Evolutionary conservation across 2,113 vertebrate genomes (phyloP), one percentile per base, ranked within the genome.

Genomic region (Typhlomys cinereus): DNA sequence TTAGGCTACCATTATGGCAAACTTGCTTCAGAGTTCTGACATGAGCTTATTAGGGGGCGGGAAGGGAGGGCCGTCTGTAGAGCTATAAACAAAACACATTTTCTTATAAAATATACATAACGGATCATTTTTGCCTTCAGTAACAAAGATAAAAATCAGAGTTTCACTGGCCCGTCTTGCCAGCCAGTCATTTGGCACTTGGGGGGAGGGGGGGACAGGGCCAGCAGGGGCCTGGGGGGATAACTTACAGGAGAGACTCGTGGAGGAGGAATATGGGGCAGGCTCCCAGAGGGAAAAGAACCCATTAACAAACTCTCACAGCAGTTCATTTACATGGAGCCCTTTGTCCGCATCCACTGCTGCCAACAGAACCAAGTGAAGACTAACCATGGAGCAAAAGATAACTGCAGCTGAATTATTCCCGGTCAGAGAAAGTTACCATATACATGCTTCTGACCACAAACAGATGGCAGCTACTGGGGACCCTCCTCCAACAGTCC

Each of bases 21-120:
- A 96, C 97, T 95, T 52, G 93, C 76, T 91, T 94, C 84, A 75
- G 95, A 97, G 95, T 69, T 93, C 96, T 97, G 96, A 97, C 96
- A 66, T 4, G 86, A 96, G 97, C 94, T 97, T 94, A 95, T 97
- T 97, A 97, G 94, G 74, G 70, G 85, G 91, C 12, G 4, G 66
- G 27, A 62, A 90, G 39, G 78, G 78, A 81, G 84, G 67, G 82
- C 92, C 89, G 96, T 92, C 93, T 67, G 83, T 73, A 76, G 69
- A 92, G 95, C 95, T 96, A 96, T 92, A 97, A 97, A 96, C 94
- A 96, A 98, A 97, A 95, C 46, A 96, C 89, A 96, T 96, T 97
- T 97, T 97, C 95, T 95, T 96, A 97, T 97, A 81, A 98, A 97
- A 97, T 97, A 98, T 96, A 96, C 93, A 97, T 95, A 95, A 50